These are phyloP conservation scores for Margarornis squamiger DNA, from an alignment of 2,797 vertebrate genomes.

Conservation along the genomic window DNA sequence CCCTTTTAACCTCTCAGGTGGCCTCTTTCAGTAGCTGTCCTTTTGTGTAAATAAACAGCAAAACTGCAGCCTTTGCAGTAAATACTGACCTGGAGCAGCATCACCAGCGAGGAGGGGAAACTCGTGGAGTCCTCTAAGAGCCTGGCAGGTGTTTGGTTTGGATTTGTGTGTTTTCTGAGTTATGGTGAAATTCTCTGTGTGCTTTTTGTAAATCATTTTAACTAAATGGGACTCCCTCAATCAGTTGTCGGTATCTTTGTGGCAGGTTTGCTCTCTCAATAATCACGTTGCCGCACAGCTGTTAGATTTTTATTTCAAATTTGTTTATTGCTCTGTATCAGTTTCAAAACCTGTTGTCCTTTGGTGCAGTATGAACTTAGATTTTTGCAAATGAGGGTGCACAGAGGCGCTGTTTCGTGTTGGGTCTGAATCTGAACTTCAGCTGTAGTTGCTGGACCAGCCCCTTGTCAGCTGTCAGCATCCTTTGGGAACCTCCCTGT, in stretches of 20 bases:
- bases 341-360: background rate
- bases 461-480: background rate
- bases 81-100: conserved; percentile 56
- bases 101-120: background rate
- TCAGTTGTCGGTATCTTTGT: background rate
- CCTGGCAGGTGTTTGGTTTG: background rate
- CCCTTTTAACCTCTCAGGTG: conserved; percentile 19
- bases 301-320: background rate
- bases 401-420: rapidly evolving
- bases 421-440: background rate
- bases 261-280: background rate
- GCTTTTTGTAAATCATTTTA: background rate
- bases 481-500: background rate
- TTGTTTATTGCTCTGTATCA: background rate
- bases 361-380: background rate
- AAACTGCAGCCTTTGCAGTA: conserved; percentile 20
- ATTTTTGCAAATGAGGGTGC: background rate
- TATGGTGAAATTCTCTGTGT: background rate
- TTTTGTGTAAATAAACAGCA: conserved; percentile 50
- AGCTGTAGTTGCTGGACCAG: background rate
- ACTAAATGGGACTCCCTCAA: background rate
- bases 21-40: conserved; percentile 25
- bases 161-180: conserved; percentile 10
- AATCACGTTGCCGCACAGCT: background rate
- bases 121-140: conserved; percentile 28